Evolutionary conservation across 37 sponge, comb jelly and placozoan genomes (phyloP).

Genomic region (Aplysina aerophoba): DNA sequence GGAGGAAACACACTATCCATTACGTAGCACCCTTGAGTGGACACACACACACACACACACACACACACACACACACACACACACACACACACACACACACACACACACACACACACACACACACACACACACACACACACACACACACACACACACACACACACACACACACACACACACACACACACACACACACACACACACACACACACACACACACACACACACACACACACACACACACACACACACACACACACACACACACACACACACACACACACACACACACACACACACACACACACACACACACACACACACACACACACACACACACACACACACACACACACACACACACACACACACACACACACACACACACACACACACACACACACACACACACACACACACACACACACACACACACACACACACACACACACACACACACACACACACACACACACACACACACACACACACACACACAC

Average conservation of each 20-base stretch:
- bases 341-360: slow-evolving; percentile 13
- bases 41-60: not conserved
- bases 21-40: no score
- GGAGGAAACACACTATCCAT: no score
- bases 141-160: slow-evolving; percentile 12
- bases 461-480: not conserved
- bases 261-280: slow-evolving; percentile 1
- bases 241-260: slow-evolving; percentile 14
- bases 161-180: slow-evolving; percentile 27
- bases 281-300: slow-evolving; percentile 32
- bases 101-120: slow-evolving; percentile 11
- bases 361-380: slow-evolving; percentile 7
- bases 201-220: slow-evolving; percentile 28
- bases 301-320: not conserved
- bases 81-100: slow-evolving; percentile 29
- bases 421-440: not conserved
- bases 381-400: slow-evolving; percentile 13
- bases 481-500: not conserved
- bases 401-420: not conserved
- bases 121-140: slow-evolving; percentile 29
- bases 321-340: not conserved
- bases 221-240: not conserved
- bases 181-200: slow-evolving; percentile 29
- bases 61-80: slow-evolving; percentile 26
- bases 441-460: slow-evolving; percentile 62